Conservation (phyloP, 2,797 vertebrate genomes). For the Chelon auratus region DNA sequence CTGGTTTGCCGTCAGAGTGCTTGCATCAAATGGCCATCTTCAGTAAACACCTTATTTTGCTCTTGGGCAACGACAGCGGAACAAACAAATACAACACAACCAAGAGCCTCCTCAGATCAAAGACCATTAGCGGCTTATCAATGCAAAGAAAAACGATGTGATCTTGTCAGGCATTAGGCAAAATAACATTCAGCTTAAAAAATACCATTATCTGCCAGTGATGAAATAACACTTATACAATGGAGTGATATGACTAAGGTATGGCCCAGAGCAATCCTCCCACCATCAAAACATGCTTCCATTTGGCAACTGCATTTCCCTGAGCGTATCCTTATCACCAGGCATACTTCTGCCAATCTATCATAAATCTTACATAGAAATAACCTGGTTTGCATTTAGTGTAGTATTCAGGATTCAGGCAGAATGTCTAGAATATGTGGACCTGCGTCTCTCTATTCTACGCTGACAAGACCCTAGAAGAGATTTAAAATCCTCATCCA, state of each 20-base stretch:
- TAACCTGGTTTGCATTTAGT: background rate
- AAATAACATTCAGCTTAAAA: slow-evolving; percentile 26
- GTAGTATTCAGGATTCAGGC: background rate
- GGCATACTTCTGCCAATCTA: slow-evolving; percentile 3
- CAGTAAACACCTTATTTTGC: slow-evolving; percentile 69
- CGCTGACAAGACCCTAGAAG: too few relatives aligned
- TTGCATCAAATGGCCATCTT: slow-evolving; percentile 73
- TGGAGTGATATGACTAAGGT: slow-evolving; percentile 29
- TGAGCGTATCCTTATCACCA: slow-evolving; percentile 28
- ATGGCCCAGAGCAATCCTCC: slow-evolving; percentile 29
- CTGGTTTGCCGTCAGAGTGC: slow-evolving; percentile 73
- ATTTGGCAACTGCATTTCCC: slow-evolving; percentile 29
- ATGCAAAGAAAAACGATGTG: slow-evolving; percentile 22
- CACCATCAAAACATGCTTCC: slow-evolving; percentile 29
- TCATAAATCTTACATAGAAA: slow-evolving; percentile 31
- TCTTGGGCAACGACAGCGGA: slow-evolving; percentile 8
- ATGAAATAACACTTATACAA: slow-evolving; percentile 42
- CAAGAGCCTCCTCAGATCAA: slow-evolving; percentile 37
- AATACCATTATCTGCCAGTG: slow-evolving; percentile 12
- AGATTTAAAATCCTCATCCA: background rate
- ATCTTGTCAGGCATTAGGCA: slow-evolving; percentile 25
- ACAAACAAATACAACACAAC: slow-evolving; percentile 32
- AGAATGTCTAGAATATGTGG: too few relatives aligned
- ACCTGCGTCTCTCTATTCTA: too few relatives aligned
- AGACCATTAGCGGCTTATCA: slow-evolving; percentile 34